Evolutionary conservation across 2,888 invertebrate genomes (phyloP), one percentile per base, ranked within the genome.

Genomic region (Parapristionchus giblindavisi): DNA sequence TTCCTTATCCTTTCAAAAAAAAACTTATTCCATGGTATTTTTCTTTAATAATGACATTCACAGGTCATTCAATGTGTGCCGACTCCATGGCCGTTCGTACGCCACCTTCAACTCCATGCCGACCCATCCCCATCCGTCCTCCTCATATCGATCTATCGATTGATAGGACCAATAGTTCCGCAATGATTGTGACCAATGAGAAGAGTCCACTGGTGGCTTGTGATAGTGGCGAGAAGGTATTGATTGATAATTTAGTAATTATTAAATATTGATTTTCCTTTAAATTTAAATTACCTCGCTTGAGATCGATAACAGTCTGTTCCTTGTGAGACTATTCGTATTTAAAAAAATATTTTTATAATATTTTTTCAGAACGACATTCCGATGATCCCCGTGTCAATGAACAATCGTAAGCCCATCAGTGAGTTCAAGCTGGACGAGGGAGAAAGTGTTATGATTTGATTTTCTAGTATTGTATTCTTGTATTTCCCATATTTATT

Each of bases 401-500:
- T n/a, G n/a, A n/a, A n/a, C 21, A 65, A 29, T 43, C 40, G 63
- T 29, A 65, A 40, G 68, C 68, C 68, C 6, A 68, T 68, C n/a
- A 38, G 36, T 2, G 51, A 68, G 36, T 68, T n/a, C 52, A 68
- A 68, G 29, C 29, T 68, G 52, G 68, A 68, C 24, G 68, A 68
- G 24, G 68, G 68, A 52, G 68, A 68, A 38, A 68, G 51, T 21
- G 52, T 68, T 27, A 68, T 68, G 68, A 68, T 68, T 14, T 68
- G n/a, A n/a, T n/a, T n/a, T n/a, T n/a, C n/a, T n/a, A n/a, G n/a
- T n/a, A n/a, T n/a, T n/a, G n/a, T n/a, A n/a, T n/a, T n/a, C n/a
- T n/a, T n/a, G n/a, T n/a, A n/a, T n/a, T n/a, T n/a, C n/a, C n/a
- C n/a, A n/a, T n/a, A n/a, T n/a, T n/a, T n/a, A n/a, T n/a, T n/a